These are phyloP conservation scores for Podarcis lilfordi DNA, from an alignment of 2,797 vertebrate genomes.

Conservation along the genomic window DNA sequence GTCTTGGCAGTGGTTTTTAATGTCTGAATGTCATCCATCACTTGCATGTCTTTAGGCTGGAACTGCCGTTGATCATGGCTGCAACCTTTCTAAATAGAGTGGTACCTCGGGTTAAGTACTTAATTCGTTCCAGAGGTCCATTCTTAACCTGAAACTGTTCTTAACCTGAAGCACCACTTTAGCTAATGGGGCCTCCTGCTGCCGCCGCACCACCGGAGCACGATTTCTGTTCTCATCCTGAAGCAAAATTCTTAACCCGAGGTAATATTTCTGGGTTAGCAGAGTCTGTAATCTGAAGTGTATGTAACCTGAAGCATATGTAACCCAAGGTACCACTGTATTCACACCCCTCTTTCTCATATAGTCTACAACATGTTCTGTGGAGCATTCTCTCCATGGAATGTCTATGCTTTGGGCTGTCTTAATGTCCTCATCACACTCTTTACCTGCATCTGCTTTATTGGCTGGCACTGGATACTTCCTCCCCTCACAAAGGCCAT, in stretches of 20 bases:
- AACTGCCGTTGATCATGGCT: slow-evolving; percentile 37
- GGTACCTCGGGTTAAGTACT: too few species aligned
- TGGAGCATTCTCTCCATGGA: slow-evolving; percentile 46
- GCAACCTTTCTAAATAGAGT: slow-evolving; percentile 27
- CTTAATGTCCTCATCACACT: background rate
- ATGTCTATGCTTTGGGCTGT: background rate
- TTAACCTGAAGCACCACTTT: too few species aligned
- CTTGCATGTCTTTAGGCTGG: slow-evolving; percentile 47
- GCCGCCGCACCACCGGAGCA: rapidly evolving
- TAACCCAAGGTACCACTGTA: background rate
- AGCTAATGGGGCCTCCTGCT: too few species aligned
- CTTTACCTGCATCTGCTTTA: background rate
- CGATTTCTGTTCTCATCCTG: too few species aligned
- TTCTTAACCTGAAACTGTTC: too few species aligned
- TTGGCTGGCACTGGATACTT: background rate
- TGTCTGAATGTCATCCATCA: slow-evolving; percentile 31
- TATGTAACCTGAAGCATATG: too few species aligned
- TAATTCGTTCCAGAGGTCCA: too few species aligned
- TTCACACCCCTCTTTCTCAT: slow-evolving; percentile 10
- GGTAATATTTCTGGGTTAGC: too few species aligned
- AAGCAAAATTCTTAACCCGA: too few species aligned
- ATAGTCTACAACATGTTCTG: slow-evolving; percentile 50
- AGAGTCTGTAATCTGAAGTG: too few species aligned
- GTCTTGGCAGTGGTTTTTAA: background rate
- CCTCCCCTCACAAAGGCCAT: background rate